Conservation (phyloP, 2,113 vertebrate species). For the Rhabdomys dilectus region DNA sequence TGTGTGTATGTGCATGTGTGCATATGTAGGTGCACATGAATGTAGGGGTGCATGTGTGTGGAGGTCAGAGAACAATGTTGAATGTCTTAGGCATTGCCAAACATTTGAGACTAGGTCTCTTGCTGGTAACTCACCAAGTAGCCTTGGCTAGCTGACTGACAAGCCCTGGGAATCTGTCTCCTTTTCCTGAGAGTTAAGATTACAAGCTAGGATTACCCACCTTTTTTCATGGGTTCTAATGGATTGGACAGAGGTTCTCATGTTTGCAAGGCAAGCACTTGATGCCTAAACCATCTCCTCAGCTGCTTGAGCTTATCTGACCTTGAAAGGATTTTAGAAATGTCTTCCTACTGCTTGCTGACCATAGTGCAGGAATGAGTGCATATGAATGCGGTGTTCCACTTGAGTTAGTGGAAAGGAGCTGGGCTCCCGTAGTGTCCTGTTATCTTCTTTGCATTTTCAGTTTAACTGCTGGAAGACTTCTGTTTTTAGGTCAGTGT, state of each 20-base stretch:
- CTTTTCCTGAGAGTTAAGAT: not conserved
- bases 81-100: not conserved
- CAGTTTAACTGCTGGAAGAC: not conserved
- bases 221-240: not conserved
- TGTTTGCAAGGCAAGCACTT: not conserved
- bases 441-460: conserved; percentile 45
- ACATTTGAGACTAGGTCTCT: not conserved
- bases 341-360: not conserved
- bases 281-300: not conserved
- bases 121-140: not conserved
- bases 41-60: not conserved
- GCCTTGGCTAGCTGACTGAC: too few species aligned
- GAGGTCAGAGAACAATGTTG: not conserved
- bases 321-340: not conserved
- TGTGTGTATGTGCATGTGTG: not conserved
- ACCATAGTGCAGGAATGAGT: not conserved
- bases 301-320: conserved; percentile 1
- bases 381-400: not conserved
- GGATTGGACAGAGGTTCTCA: not conserved
- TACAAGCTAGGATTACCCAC: too few species aligned
- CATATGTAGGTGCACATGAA: too few species aligned
- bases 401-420: not conserved
- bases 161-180: not conserved
- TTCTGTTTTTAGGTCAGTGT: not conserved
- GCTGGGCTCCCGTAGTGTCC: not conserved